Conservation (phyloP, 2,797 vertebrate species). For the Paramormyrops hopkinsi region DNA sequence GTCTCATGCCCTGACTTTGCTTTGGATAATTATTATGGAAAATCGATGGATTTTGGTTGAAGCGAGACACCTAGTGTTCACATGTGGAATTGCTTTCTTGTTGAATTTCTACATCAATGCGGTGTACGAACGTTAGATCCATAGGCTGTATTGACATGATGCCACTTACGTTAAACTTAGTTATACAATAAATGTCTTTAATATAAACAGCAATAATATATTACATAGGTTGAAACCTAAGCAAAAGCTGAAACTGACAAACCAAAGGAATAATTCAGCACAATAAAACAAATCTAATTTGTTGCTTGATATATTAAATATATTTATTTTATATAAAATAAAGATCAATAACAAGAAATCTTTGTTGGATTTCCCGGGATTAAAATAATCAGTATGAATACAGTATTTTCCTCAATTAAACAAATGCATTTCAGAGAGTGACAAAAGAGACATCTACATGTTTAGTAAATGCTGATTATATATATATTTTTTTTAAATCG, state of each 20-base stretch:
- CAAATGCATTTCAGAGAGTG: neutral
- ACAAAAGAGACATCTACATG: neutral
- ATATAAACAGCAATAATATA: neutral
- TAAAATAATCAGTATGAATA: neutral
- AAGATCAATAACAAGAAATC: neutral
- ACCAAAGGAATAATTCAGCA: neutral
- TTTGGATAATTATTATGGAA: neutral
- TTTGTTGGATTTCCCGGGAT: neutral
- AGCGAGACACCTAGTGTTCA: constrained; percentile 18
- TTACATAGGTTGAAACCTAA: neutral
- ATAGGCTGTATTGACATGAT: neutral
- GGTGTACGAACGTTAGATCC: neutral
- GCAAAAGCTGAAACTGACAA: neutral
- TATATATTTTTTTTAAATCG: neutral
- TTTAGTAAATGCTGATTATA: neutral
- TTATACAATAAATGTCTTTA: neutral
- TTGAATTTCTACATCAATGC: neutral
- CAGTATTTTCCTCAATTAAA: neutral
- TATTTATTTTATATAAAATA: neutral
- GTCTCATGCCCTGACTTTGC: neutral
- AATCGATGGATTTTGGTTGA: neutral
- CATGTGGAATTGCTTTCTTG: neutral
- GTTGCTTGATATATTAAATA: neutral
- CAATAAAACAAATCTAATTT: neutral
- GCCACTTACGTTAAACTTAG: neutral